Evolutionary conservation across 2,888 invertebrate species (phyloP).

Genomic region (Nemotelus nigrinus): DNA sequence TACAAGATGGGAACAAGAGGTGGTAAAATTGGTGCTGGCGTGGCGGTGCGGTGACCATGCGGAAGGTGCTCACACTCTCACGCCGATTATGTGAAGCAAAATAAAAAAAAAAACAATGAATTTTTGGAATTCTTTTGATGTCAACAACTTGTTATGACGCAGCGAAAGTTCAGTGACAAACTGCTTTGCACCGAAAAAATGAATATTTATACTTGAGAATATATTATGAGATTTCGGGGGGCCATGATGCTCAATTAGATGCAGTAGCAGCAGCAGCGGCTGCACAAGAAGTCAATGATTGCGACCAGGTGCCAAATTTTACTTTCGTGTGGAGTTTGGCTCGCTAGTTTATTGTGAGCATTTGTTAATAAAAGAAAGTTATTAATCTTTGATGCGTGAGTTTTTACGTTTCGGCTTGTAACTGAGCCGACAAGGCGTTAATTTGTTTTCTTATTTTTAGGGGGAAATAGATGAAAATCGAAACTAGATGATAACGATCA

Average conservation of each 20-base stretch:
- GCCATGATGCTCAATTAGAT: too few species aligned
- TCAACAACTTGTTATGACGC: neutral
- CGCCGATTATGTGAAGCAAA: neutral
- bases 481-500: too few species aligned
- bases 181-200: neutral
- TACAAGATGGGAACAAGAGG: neutral
- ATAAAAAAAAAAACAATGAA: neutral
- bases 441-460: too few species aligned
- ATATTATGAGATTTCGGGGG: neutral
- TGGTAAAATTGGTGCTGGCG: neutral
- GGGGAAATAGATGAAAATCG: too few species aligned
- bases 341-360: neutral
- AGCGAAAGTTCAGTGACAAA: conserved; percentile 26
- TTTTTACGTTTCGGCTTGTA: neutral
- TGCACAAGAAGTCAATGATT: neutral
- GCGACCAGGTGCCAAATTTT: neutral
- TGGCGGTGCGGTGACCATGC: neutral
- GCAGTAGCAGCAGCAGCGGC: too few species aligned
- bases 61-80: neutral
- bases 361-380: neutral
- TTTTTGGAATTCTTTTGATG: conserved; percentile 13
- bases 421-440: too few species aligned
- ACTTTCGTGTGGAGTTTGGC: neutral
- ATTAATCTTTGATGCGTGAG: neutral
- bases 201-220: neutral